Evolutionary conservation across 2,797 vertebrate species (phyloP), one percentile per base, ranked within the genome.

Genomic region (Centropyge bicolor): DNA sequence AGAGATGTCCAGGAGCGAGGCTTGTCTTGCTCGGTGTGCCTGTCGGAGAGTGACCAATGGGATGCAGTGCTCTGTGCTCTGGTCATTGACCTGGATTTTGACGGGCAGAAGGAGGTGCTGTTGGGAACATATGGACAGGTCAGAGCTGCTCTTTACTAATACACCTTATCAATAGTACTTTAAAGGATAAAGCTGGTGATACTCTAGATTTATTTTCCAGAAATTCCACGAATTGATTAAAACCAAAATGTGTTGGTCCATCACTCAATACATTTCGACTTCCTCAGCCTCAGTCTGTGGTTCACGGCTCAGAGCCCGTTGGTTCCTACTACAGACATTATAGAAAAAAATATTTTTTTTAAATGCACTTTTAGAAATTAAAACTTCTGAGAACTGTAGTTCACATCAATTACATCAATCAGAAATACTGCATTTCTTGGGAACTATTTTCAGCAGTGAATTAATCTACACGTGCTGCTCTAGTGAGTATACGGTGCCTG

Each of bases 51-150:
- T 0, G 96, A 98, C 85, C 96, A 96, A 86, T 96, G 95, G 66
- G 97, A 98, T 38, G 97, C 96, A 0, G 94, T 98, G 40, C 94
- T 98, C 0, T 97, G 97, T 40, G 96, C 97, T 36, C 90, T 97
- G 35, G 96, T 97, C 72, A 96, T 96, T 0, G 97, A 98, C 36
- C 74, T 98, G 57, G 96, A 98, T 70, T 96, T 98, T 79, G 97
- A 98, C 0, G 95, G 97, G 6, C 93, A 92, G 41, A 94, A 93
- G 0, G 97, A 98, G 85, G 94, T 98, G 75, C 91, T 98, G 38
- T 81, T 98, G 73, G 97, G 97, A 84, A 98, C 97, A 0, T 98
- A 98, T 0, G 97, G 97, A 55, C 97, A 98, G 96, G 97, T 98
- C 2, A 81, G 81, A 45, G 2, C 1, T 43, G 41, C 0, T 43